These are phyloP conservation scores for Archivesica marissinica DNA, from an alignment of 1,140 invertebrate species.

Conservation along the genomic window DNA sequence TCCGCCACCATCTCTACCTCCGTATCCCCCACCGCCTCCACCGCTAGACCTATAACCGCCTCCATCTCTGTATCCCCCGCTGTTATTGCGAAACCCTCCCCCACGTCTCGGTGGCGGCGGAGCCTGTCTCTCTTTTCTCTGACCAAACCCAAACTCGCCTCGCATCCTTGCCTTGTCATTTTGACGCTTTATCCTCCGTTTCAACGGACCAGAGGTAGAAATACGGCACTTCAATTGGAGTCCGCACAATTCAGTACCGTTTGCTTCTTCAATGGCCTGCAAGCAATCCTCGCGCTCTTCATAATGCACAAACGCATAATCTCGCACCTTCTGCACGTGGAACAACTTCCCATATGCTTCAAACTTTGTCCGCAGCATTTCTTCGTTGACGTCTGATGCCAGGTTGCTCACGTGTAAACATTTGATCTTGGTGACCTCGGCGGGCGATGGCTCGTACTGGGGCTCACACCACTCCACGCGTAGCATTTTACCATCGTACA, in stretches of 20 bases:
- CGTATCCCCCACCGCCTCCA: conserved; percentile 13
- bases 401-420: conserved; percentile 86
- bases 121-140: conserved; percentile 17
- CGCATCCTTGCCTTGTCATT: conserved; percentile 17
- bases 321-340: conserved; percentile 84
- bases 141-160: conserved; percentile 36
- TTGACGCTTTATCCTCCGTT: conserved; percentile 22
- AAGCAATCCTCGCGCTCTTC: conserved; percentile 75
- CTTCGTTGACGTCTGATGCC: conserved; percentile 84
- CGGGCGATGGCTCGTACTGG: conserved; percentile 89
- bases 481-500: conserved; percentile 87
- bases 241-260: conserved; percentile 18
- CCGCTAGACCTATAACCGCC: conserved; percentile 29
- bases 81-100: neutral
- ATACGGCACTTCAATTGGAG: conserved; percentile 17
- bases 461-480: conserved; percentile 94
- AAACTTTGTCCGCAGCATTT: conserved; percentile 80
- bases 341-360: conserved; percentile 76
- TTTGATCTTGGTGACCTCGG: conserved; percentile 87
- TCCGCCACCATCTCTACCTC: neutral
- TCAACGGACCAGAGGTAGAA: conserved; percentile 37
- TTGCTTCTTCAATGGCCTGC: conserved; percentile 18
- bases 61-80: neutral
- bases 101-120: conserved; percentile 3
- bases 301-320: conserved; percentile 85